Conservation (phyloP, 2,797 vertebrate genomes). For the Cyprinella venusta region DNA sequence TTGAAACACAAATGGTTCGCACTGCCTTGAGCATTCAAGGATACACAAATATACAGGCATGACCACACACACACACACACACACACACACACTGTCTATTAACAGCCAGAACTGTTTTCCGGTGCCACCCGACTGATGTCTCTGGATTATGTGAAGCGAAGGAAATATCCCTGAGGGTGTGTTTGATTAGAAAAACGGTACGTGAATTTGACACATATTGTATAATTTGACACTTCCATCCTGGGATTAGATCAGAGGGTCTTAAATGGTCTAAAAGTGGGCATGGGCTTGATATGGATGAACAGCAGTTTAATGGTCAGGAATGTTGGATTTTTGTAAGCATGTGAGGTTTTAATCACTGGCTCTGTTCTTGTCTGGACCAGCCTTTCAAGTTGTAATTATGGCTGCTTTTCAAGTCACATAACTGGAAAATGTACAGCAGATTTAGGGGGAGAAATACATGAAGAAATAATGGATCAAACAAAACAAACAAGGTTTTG, state of each 20-base stretch:
- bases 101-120: constrained; percentile 13
- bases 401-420: constrained; percentile 1
- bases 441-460: not conserved
- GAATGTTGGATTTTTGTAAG: constrained; percentile 7
- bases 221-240: not conserved
- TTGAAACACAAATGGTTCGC: constrained; percentile 56
- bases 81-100: constrained; percentile 11
- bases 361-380: not conserved
- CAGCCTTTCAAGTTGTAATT: not conserved
- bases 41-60: constrained; percentile 62
- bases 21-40: constrained; percentile 73
- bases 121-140: not conserved
- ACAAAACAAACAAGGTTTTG: not conserved
- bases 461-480: not conserved
- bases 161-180: not conserved
- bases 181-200: constrained; percentile 25
- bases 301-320: constrained; percentile 33
- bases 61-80: not conserved
- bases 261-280: not conserved
- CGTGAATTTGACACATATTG: constrained; percentile 15
- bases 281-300: not conserved
- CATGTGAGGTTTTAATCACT: constrained; percentile 23
- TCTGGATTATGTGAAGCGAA: not conserved
- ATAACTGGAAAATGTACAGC: not conserved
- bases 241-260: not conserved